Evolutionary conservation across 2,113 vertebrate species (phyloP), one percentile per base, ranked within the genome.

Genomic region (Eurystomus gularis): DNA sequence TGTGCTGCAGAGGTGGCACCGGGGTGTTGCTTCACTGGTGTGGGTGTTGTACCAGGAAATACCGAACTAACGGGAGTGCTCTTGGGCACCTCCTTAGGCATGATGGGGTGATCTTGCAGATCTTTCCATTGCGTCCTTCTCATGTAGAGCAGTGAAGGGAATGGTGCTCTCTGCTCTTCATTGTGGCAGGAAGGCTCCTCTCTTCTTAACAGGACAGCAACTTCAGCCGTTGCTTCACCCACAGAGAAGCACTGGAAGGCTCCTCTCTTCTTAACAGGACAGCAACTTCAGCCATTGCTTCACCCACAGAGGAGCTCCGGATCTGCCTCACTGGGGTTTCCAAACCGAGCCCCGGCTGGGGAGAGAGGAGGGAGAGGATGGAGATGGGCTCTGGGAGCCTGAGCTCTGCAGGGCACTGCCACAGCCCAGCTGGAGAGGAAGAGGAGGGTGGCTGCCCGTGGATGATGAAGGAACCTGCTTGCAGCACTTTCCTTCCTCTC

Each of bases 21-120:
- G 2, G 62, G 44, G 14, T 0, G 7, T 54, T 46, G 25, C 76
- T 88, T 69, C 81, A 3, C 66, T 79, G 58, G 0, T 37, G 33
- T 60, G 62, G 15, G 33, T 79, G 52, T 86, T 82, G 39, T 73
- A 19, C 58, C 79, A 68, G 29, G 72, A 46, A 71, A 79, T 42
- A 39, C 42, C 12, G 55, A 81, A 14, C 7, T 66, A 12, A 57
- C 0, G 0, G 23, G 51, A 62, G 55, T 35, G 29, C 55, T 57
- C 39, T 49, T 72, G 42, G n/a, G 58, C 52, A 26, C 21, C 11
- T 46, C 17, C 0, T 78, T 58, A 18, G 72, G 29, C 19, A 4
- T n/a, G 29, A 35, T 49, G 80, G 57, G 33, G 10, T 69, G 16
- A n/a, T 37, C 66, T 61, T 71, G 44, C 28, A 71, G 9, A 37